Evolutionary conservation across 1,140 invertebrate species (phyloP), one percentile per base, ranked within the genome.

Genomic region (Brachionus angularis): DNA sequence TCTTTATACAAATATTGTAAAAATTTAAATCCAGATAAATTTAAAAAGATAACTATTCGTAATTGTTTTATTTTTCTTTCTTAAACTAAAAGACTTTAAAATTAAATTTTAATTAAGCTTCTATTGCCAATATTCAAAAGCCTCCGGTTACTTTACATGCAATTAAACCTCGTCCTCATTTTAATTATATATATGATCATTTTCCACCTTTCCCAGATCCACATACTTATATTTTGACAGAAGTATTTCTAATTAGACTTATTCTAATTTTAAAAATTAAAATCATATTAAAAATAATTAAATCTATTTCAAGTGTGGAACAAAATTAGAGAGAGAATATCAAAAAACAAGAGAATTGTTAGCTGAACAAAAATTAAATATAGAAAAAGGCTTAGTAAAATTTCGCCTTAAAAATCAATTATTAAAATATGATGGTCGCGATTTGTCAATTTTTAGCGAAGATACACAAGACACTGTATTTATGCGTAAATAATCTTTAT

Each of bases 181-280:
- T 36, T 23, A 39, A 29, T 49, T 67, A 67, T 18, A 46, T 67
- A 27, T 47, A 31, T 16, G 62, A 67, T 16, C 62, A 67, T n/a
- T 67, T 67, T 67, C 62, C 62, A 8, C 47, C 62, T 29, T 67
- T 67, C 25, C 62, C 62, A 1, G 62, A 67, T 67, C 62, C 62
- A 4, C 62, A 67, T 21, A 67, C 62, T 5, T 67, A 67, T 21
- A 67, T 67, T 7, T 42, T 34, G 18, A 67, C 62, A 2, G 42
- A 67, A 67, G 39, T 42, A 42, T 42, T 10, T 10, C 16, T 42
- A 16, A 42, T 10, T 16, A 10, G 39, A n/a, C n/a, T n/a, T n/a
- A n/a, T n/a, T n/a, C n/a, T n/a, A n/a, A n/a, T n/a, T n/a, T n/a
- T 42, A 16, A 16, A 16, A 10, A 16, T 42, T 10, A 42, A 42